Conservation (phyloP, 2,797 vertebrate species). For the Pampus argenteus region DNA sequence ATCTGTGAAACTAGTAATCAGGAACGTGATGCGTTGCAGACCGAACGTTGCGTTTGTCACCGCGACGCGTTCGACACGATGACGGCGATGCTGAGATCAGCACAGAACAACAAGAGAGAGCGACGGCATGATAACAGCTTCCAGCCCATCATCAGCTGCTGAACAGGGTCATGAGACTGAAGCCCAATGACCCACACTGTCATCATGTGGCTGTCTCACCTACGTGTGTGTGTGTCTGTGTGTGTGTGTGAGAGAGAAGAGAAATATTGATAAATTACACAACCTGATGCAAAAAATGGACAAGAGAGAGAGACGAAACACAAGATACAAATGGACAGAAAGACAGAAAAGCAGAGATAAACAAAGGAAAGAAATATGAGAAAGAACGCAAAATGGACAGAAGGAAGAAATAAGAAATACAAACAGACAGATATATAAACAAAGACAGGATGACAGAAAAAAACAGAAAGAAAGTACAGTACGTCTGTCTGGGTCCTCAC, state of each 20-base stretch:
- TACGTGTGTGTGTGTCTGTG: conserved; percentile 23
- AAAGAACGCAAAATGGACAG: not conserved
- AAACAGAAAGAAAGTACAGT: not conserved
- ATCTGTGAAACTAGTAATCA: conserved; percentile 42
- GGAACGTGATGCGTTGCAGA: conserved; percentile 45
- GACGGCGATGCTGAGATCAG: conserved; percentile 40
- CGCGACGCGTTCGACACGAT: conserved; percentile 38
- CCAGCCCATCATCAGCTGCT: conserved; percentile 50
- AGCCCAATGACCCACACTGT: conserved; percentile 25
- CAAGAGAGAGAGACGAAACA: not conserved
- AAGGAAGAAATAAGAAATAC: not conserved
- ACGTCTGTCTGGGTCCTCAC: not conserved
- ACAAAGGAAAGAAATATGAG: not conserved
- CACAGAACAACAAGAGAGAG: conserved; percentile 27
- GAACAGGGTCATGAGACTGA: conserved; percentile 63
- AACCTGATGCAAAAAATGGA: not conserved
- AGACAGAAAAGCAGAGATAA: not conserved
- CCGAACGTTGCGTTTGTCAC: conserved; percentile 32
- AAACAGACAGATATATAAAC: not conserved
- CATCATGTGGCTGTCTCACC: conserved; percentile 54
- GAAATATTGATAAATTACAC: not conserved
- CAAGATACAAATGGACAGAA: not conserved
- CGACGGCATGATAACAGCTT: conserved; percentile 50
- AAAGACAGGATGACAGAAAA: not conserved
- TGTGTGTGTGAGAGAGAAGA: not conserved